A percentile compares a stretch with the other conserved stretches of the same genome.
phyloP scores from a whole-genome alignment of 2,888 invertebrate genomes.

The Orchestes rusci region DNA sequence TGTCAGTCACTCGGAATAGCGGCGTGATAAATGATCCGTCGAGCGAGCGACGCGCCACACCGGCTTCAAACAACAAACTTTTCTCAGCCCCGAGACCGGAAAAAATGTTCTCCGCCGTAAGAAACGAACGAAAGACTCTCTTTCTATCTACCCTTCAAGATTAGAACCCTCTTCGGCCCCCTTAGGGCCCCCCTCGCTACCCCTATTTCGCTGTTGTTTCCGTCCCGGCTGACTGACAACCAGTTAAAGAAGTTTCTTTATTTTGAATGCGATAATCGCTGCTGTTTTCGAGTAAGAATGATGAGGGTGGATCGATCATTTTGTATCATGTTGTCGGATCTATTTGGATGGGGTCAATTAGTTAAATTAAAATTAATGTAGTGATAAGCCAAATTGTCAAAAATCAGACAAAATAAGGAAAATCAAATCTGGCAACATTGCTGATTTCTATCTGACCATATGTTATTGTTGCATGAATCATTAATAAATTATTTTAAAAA shows the following conservation, averaged over 20 bases:
- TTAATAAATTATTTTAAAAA: no score
- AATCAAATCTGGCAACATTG: no score
- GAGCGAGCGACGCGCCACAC: constrained; percentile 22
- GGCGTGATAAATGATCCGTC: constrained; percentile 50
- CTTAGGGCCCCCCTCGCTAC: constrained; percentile 14
- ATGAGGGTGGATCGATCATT: no score
- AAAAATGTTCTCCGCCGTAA: constrained; percentile 44
- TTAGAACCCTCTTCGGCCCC: constrained; percentile 38
- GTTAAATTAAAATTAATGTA: no score
- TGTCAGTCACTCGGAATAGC: constrained; percentile 49
- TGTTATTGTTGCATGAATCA: no score
- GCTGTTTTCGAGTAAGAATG: constrained; percentile 6
- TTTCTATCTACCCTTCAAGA: constrained; percentile 47
- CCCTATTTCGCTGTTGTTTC: no score
- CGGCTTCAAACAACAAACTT: constrained; percentile 58
- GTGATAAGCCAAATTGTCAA: no score
- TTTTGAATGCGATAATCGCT: constrained; percentile 24
- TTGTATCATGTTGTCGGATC: no score
- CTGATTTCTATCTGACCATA: no score
- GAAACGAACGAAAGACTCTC: constrained; percentile 46
- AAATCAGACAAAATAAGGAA: no score
- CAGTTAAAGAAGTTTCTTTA: constrained; percentile 25
- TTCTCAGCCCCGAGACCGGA: constrained; percentile 51
- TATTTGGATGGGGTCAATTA: no score
- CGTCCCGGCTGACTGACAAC: constrained; percentile 27